Base-by-base conservation (phyloP, 2,888 invertebrate species). In the Glaucopsyche alexis region DNA sequence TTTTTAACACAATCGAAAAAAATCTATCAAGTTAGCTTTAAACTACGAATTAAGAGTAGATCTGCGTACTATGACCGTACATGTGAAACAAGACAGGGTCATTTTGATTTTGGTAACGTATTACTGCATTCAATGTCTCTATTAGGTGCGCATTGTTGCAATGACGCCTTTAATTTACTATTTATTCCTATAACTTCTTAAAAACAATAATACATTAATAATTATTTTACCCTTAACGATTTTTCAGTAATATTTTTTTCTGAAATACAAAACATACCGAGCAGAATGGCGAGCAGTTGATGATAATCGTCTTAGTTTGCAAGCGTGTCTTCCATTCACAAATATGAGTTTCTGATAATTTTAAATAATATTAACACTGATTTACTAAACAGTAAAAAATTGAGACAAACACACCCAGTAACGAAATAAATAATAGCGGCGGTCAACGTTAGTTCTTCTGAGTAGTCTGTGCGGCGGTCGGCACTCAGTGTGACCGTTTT, bases 1-100 rank as follows among this genome's bases (percentile, higher is more conserved):
- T 13, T 60, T 7, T 29, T 60, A 2, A 13, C 60, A 29, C 60
- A 60, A 71, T 65, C 47, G 38, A 65, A 38, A 38, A 19, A 60
- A 50, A 65, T 47, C 64, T 64, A 47, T 11, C 19, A 16, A 38
- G 65, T 7, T 50, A 64, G 49, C 47, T 50, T 38, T 65, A 49
- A 16, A 29, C n/a, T 72, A 64, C 47, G 47, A 50, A 65, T 16
- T 45, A 76, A 78, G 83, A 81, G 81, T 83, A 80, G 83, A 80
- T 84, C 81, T 85, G 83, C 84, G 82, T 83, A 83, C 72, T 79
- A 78, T 80, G 79, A 81, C 79, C 80, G 78, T 78, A 71, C 77
- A 81, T 80, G 78, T 84, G 85, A 85, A 85, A 83, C 81, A 64
- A 76, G 82, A 79, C 83, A 85, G 90, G 89, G 88, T 88, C 79